Evolutionary conservation across 2,888 invertebrate species (phyloP), one percentile per base, ranked within the genome.

Genomic region (Leptinotarsa haldemani): DNA sequence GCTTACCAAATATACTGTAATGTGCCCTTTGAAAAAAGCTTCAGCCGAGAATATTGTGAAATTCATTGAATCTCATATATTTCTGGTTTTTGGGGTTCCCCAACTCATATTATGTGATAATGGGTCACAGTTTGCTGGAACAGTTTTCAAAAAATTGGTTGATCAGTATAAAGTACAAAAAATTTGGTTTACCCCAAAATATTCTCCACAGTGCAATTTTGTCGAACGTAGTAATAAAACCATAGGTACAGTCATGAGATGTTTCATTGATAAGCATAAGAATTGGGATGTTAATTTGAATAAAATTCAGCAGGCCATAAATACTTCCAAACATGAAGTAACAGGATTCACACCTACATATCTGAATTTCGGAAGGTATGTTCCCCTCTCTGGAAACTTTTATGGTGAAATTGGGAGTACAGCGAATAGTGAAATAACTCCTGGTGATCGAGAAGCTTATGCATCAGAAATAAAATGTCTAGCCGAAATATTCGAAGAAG

Each of bases 201-300:
- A 85, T 71, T 79, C 82, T 16, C 84, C 84, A 0, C 84, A 85
- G 70, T 75, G 79, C 3, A 84, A 85, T 65, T 66, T 71, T 53
- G 53, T 82, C 0, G 84, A 85, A 70, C 70, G 84, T 0, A 79
- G 80, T 0, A 85, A 84, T 70, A 71, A 81, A 56, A 82, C 82
- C 0, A 74, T 85, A 1, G 76, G 81, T 5, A 80, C 80, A 2
- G 80, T 79, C 18, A 81, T 85, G 13, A 65, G 83, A 18, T 76
- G 82, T 1, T 84, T 77, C 67, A 67, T 82, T 12, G 58, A 40
- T 12, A 65, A 76, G 12, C 74, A 73, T 67, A 18, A 25, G 56
- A 16, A 63, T 56, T 83, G 81, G 83, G 84, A 84, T 65, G 70
- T 69, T 16, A 67, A 82, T 53, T 65, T 84, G 4, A 70, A 70